Conservation (phyloP, 1,140 invertebrate genomes). For the Charaxes varanes region DNA sequence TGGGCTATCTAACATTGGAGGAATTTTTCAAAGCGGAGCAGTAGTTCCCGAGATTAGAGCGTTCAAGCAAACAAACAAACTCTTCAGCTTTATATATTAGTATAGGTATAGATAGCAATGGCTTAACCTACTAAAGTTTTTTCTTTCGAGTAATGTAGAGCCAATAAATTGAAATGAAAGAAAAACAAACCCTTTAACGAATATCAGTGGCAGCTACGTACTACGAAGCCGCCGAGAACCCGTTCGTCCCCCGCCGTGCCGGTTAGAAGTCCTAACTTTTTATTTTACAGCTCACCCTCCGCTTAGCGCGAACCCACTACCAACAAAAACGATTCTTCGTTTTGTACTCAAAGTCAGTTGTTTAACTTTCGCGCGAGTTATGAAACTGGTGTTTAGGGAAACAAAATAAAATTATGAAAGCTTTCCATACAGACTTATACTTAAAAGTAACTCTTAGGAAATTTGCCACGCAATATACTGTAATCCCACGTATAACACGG, state of each 20-base stretch:
- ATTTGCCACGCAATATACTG: not conserved
- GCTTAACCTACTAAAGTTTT: too few relatives aligned
- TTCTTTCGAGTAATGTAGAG: too few relatives aligned
- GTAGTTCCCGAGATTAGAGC: too few relatives aligned
- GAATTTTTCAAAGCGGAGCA: too few relatives aligned
- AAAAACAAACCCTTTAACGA: not conserved
- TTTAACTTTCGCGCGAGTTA: slow-evolving; percentile 21
- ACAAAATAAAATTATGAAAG: slow-evolving; percentile 9
- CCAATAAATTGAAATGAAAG: too few relatives aligned
- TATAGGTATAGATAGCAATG: too few relatives aligned
- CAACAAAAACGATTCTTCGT: slow-evolving; percentile 22
- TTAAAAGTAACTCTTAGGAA: not conserved
- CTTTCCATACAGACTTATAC: slow-evolving; percentile 1
- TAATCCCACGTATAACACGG: too few relatives aligned
- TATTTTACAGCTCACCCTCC: slow-evolving; percentile 60
- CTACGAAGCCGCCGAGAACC: slow-evolving; percentile 46
- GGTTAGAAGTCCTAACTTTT: slow-evolving; percentile 68
- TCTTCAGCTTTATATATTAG: too few relatives aligned
- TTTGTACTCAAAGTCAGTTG: slow-evolving; percentile 20
- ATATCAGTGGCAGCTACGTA: slow-evolving; percentile 25
- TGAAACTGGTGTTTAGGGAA: slow-evolving; percentile 15
- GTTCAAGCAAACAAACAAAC: too few relatives aligned
- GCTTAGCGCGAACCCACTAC: slow-evolving; percentile 51
- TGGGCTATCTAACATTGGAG: too few relatives aligned
- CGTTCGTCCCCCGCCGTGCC: slow-evolving; percentile 53